phyloP scores from a whole-genome alignment of 2,113 vertebrate species.

The Caloenas nicobarica region DNA sequence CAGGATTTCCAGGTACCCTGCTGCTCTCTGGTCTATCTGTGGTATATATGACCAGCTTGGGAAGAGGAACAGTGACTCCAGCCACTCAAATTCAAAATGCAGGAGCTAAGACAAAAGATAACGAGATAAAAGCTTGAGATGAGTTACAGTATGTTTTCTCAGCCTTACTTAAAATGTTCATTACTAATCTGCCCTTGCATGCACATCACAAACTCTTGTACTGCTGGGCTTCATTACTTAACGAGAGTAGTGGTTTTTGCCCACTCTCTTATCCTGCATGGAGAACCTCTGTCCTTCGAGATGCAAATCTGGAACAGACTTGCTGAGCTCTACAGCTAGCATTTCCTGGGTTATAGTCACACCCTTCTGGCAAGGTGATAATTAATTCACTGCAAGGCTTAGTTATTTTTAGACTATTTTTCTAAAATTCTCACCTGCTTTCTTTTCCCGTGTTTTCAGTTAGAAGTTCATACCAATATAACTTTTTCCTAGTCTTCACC shows the following conservation, averaged over 20 bases:
- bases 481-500: background rate
- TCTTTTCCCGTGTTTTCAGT: background rate
- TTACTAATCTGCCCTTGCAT: background rate
- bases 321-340: background rate
- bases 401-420: background rate
- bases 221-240: background rate
- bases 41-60: slow-evolving; percentile 86
- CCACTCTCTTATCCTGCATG: background rate
- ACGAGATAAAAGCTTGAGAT: background rate
- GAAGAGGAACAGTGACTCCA: slow-evolving; percentile 75
- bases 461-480: background rate
- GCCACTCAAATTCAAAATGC: slow-evolving; percentile 75
- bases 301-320: background rate
- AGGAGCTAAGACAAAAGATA: slow-evolving; percentile 66
- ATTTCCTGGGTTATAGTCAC: background rate
- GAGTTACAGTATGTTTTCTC: background rate
- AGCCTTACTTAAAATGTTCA: background rate
- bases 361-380: background rate
- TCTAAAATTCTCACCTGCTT: background rate
- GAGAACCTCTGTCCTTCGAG: background rate
- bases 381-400: background rate
- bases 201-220: background rate
- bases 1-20: slow-evolving; percentile 78
- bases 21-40: background rate
- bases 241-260: background rate